Evolutionary conservation across 2,113 vertebrate genomes (phyloP).

Genomic region (Perccottus glenii): DNA sequence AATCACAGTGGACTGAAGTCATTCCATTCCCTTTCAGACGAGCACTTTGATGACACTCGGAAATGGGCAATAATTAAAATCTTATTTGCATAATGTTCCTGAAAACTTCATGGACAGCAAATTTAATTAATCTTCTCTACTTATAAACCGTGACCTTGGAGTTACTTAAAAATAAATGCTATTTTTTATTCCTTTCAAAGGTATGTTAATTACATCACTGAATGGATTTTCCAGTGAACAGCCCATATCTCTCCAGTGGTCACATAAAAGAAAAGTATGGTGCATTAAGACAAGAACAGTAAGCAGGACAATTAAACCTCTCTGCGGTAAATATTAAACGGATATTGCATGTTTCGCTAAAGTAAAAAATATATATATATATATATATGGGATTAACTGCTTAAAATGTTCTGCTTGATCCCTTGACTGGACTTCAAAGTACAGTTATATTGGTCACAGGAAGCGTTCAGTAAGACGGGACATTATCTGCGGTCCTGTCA

Average conservation of each 20-base stretch:
- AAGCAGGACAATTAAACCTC: conserved; percentile 68
- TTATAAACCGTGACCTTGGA: conserved; percentile 62
- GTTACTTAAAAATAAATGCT: conserved; percentile 35
- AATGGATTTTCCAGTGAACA: conserved; percentile 31
- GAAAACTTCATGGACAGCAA: conserved; percentile 72
- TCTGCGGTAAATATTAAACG: conserved; percentile 69
- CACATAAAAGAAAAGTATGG: conserved; percentile 34
- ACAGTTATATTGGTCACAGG: conserved; percentile 27
- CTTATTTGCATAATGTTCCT: conserved; percentile 75
- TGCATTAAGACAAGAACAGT: conserved; percentile 51
- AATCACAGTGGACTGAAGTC: conserved; percentile 43
- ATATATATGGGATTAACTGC: conserved; percentile 55
- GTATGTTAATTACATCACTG: conserved; percentile 66
- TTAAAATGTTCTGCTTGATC: conserved; percentile 66
- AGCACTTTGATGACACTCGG: conserved; percentile 65
- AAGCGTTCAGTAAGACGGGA: conserved; percentile 4
- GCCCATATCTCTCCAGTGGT: conserved; percentile 40
- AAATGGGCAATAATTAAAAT: conserved; percentile 73
- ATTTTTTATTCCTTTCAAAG: conserved; percentile 50
- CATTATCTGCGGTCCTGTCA: conserved; percentile 50
- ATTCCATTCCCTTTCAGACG: conserved; percentile 51
- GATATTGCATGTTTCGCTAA: conserved; percentile 56
- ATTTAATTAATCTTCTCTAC: conserved; percentile 74
- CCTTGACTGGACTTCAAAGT: conserved; percentile 75
- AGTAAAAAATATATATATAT: too few species aligned